phyloP scores from a whole-genome alignment of 92 coral and sea anemone genomes.

The Paramuricea clavata region DNA sequence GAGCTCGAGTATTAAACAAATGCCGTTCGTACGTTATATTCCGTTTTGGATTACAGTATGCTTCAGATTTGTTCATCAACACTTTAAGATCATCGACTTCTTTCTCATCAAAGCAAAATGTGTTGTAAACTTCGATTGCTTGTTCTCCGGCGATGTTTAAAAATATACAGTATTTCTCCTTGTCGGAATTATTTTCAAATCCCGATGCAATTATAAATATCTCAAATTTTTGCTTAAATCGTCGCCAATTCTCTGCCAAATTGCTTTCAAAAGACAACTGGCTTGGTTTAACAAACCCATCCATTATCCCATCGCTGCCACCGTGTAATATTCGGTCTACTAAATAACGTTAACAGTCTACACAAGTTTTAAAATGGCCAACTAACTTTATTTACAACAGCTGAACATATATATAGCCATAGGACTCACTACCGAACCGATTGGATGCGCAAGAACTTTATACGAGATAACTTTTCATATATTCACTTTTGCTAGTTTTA shows the following conservation, averaged over 20 bases:
- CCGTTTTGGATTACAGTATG: neutral
- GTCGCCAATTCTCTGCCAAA: conserved; percentile 16
- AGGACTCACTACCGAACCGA: too few relatives aligned
- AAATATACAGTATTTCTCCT: neutral
- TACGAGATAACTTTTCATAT: too few relatives aligned
- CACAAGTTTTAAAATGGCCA: too few relatives aligned
- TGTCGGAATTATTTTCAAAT: neutral
- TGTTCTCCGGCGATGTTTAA: neutral
- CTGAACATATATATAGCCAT: too few relatives aligned
- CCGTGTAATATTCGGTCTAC: too few relatives aligned
- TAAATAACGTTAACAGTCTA: too few relatives aligned
- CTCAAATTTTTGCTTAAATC: neutral
- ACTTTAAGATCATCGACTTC: neutral
- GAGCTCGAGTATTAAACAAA: neutral
- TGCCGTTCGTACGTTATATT: conserved; percentile 31
- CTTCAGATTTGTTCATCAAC: conserved; percentile 3
- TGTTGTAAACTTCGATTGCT: conserved; percentile 22
- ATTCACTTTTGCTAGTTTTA: too few relatives aligned
- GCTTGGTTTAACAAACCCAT: neutral
- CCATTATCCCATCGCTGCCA: too few relatives aligned
- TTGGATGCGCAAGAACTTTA: too few relatives aligned
- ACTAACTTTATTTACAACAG: too few relatives aligned
- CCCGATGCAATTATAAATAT: neutral
- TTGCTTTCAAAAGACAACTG: neutral
- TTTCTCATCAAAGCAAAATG: neutral